phyloP scores from a whole-genome alignment of 2,113 vertebrate genomes.

The Muntiacus reevesi region DNA sequence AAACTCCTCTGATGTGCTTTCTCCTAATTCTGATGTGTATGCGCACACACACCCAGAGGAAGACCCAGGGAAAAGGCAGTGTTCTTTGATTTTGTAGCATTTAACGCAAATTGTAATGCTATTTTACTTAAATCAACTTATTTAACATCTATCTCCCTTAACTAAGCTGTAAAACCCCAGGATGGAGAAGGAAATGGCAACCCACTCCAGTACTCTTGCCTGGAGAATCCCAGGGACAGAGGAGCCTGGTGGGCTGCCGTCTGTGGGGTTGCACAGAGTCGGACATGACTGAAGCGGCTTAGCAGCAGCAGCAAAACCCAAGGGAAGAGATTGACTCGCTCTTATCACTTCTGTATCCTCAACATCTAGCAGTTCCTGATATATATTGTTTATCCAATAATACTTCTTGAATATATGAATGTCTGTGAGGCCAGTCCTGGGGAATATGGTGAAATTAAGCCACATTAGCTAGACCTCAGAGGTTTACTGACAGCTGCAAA shows the following conservation, averaged over 20 bases:
- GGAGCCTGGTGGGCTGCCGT: neutral
- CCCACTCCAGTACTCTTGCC: neutral
- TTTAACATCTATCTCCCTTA: neutral
- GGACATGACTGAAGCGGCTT: neutral
- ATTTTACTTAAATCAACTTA: neutral
- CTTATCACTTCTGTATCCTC: neutral
- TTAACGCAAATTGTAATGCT: constrained; percentile 3
- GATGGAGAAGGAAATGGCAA: neutral
- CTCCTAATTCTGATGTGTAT: neutral
- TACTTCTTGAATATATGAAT: neutral
- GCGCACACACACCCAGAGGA: neutral
- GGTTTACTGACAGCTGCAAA: neutral
- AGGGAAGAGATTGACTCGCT: neutral
- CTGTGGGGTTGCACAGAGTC: neutral
- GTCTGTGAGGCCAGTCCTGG: neutral
- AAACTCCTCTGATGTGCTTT: neutral
- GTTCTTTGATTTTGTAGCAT: neutral
- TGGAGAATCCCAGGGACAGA: neutral
- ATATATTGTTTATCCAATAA: neutral
- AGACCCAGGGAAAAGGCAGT: neutral
- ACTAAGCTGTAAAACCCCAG: neutral
- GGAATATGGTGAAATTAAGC: constrained; percentile 20
- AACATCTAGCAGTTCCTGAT: neutral
- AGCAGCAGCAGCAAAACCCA: neutral
- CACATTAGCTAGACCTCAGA: neutral